Evolutionary conservation across 2,797 vertebrate species (phyloP).

Genomic region (Chelmon rostratus): DNA sequence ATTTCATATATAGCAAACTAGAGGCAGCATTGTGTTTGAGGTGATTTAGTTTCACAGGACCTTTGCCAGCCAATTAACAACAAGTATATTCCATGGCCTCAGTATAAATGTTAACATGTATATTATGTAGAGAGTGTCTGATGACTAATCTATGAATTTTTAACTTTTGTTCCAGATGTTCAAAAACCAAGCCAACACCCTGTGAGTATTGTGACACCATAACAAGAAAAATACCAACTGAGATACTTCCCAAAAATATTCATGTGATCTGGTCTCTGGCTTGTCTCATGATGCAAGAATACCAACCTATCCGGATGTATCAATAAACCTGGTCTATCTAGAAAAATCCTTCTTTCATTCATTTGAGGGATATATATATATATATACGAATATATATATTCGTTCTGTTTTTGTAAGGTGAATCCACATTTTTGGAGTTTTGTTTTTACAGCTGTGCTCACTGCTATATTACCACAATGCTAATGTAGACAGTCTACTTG

Average conservation of each 20-base stretch:
- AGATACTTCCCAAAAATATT: too few relatives aligned
- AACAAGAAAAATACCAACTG: neutral
- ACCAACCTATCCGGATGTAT: too few relatives aligned
- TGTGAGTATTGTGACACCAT: slow-evolving; percentile 26
- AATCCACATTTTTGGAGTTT: too few relatives aligned
- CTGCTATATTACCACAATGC: neutral
- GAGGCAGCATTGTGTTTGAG: neutral
- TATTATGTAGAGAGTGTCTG: neutral
- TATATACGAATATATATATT: too few relatives aligned
- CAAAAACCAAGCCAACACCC: neutral
- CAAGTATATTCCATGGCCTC: neutral
- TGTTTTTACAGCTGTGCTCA: too few relatives aligned
- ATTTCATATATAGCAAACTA: too few relatives aligned
- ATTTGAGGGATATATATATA: neutral
- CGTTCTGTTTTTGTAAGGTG: too few relatives aligned
- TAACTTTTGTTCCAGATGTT: slow-evolving; percentile 17
- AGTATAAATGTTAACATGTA: neutral
- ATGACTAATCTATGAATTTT: neutral
- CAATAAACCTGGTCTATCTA: neutral
- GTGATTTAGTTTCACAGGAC: too few relatives aligned
- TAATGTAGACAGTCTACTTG: neutral
- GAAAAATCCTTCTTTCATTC: neutral
- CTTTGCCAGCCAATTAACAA: neutral
- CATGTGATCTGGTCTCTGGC: neutral
- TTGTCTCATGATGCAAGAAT: neutral